phyloP scores from a whole-genome alignment of 2,113 vertebrate genomes.

The Phocoena sinus region DNA sequence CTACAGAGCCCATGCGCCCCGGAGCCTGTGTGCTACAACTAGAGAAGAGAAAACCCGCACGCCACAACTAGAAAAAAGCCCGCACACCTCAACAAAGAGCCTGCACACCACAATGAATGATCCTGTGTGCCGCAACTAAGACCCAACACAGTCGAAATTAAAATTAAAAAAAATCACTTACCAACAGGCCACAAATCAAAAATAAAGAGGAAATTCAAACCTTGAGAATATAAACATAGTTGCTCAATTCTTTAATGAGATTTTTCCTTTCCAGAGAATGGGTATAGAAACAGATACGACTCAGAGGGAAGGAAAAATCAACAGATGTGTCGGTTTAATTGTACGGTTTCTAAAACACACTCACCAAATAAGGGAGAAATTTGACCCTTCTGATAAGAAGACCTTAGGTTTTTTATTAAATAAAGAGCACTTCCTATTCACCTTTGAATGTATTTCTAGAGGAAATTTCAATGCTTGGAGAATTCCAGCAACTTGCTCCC shows the following conservation, averaged over 20 bases:
- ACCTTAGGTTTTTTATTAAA: not conserved
- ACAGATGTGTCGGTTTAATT: not conserved
- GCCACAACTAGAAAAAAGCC: too few species aligned
- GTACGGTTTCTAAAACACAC: not conserved
- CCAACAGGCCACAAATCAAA: not conserved
- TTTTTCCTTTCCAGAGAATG: constrained; percentile 25
- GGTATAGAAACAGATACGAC: not conserved
- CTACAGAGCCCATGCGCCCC: too few species aligned
- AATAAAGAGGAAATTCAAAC: constrained; percentile 1
- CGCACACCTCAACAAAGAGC: too few species aligned
- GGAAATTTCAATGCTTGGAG: not conserved
- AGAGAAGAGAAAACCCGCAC: too few species aligned
- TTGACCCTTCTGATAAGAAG: not conserved
- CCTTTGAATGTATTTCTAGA: not conserved
- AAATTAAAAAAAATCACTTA: not conserved
- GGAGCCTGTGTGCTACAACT: too few species aligned
- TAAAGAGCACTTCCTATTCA: not conserved
- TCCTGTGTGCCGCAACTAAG: too few species aligned
- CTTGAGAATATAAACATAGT: not conserved
- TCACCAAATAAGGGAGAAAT: not conserved
- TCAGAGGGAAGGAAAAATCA: not conserved
- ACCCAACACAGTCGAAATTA: too few species aligned
- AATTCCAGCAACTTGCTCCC: not conserved
- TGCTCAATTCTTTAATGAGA: not conserved
- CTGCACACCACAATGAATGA: too few species aligned